Base-by-base conservation (phyloP, 2,113 vertebrate genomes). In the Petromus typicus region DNA sequence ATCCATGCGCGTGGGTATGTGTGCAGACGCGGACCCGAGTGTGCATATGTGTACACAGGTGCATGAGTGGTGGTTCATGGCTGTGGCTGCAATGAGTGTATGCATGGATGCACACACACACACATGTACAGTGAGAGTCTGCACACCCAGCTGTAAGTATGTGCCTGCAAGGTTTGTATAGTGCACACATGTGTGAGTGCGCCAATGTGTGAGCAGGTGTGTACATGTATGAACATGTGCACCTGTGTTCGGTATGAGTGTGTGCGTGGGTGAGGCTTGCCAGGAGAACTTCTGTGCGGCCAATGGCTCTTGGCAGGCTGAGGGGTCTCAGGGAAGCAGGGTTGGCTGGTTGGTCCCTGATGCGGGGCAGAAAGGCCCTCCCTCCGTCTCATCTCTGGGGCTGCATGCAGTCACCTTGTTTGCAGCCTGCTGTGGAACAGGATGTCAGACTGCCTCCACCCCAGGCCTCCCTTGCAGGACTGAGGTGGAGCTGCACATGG, bases 131-230 rank as follows among this genome's bases (percentile, higher is more conserved):
- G 16, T 23, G 27, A 18, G 51, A 6, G 0, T 40, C 6, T 11
- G 40, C 5, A n/a, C 5, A 22, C 63, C 4, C 57, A 14, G 1
- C 2, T 4, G 7, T 64, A 43, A 4, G 16, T 4, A 6, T 20
- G 40, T 10, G 16, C 22, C 2, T 34, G 23, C 64, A 48, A 25
- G 43, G 22, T 1, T 1, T 43, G 23, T 10, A 32, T 23, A 10
- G 43, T 59, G 17, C 18, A 45, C 23, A 37, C 59, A 30, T 32
- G 25, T 9, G 9, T 7, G 10, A 20, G 8, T 69, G 61, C 48
- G 82, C 30, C 20, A 12, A 40, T 5, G 20, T 51, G 30, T 10
- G 7, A 37, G 23, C 56, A 82, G 54, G 37, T 67, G 25, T 59
- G 2, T 20, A 78, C 14, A 20, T 22, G 37, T 43, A 32, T 22